These are phyloP conservation scores for Catamblyrhynchus diadema DNA, from an alignment of 2,797 vertebrate genomes.

Conservation along the genomic window DNA sequence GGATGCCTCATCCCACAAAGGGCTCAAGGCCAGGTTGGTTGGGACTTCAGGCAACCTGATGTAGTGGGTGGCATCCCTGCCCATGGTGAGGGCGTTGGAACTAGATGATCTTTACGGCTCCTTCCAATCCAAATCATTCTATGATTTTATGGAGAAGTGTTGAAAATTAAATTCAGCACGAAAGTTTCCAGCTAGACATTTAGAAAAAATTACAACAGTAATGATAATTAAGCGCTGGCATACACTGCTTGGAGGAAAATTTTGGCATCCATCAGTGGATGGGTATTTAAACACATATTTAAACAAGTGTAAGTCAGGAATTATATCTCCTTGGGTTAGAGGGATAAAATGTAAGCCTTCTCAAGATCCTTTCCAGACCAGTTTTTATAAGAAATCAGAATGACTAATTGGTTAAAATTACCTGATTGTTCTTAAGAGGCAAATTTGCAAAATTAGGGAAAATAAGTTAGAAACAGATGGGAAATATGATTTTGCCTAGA, in stretches of 20 bases:
- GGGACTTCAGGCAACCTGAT: neutral
- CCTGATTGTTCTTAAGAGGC: neutral
- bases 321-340: neutral
- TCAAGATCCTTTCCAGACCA: neutral
- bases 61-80: neutral
- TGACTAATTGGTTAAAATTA: neutral
- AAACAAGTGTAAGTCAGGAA: neutral
- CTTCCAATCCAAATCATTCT: neutral
- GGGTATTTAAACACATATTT: neutral
- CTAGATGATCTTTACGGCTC: fast-evolving
- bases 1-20: neutral
- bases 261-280: neutral
- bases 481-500: neutral
- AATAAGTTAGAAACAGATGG: slow-evolving; percentile 19
- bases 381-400: neutral
- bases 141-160: neutral
- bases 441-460: neutral
- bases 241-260: neutral
- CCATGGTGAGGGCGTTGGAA: fast-evolving
- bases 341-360: neutral
- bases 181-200: neutral
- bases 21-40: neutral
- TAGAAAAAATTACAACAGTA: neutral
- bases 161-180: neutral
- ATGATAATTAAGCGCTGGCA: neutral